A percentile compares a stretch with the other conserved stretches of the same genome.
phyloP scores from a whole-genome alignment of 2,888 invertebrate genomes.

The Glyphotaelius pellucidus region DNA sequence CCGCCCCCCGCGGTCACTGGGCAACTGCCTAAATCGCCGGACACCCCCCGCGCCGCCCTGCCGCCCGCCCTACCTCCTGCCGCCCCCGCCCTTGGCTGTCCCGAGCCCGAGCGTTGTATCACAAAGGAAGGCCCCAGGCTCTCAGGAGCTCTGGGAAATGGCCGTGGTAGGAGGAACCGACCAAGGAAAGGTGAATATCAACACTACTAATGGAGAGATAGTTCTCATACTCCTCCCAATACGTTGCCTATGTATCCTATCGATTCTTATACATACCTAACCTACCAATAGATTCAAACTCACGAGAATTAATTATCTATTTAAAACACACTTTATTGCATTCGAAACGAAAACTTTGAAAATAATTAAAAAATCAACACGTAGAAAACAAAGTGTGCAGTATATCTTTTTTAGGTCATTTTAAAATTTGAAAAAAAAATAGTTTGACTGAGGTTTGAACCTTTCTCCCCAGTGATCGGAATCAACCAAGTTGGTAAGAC shows the following conservation, averaged over 20 bases:
- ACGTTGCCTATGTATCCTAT: not conserved
- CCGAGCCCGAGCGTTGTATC: slow-evolving; percentile 27
- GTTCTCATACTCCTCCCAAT: not conserved
- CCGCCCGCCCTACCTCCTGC: not conserved
- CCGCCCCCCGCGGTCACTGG: slow-evolving; percentile 61
- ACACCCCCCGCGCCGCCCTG: slow-evolving; percentile 39
- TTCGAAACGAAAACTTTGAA: no score
- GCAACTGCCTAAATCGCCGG: slow-evolving; percentile 61
- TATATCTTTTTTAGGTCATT: no score
- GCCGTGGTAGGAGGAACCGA: slow-evolving; percentile 3
- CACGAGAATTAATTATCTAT: not conserved
- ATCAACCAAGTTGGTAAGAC: no score
- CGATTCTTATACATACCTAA: not conserved
- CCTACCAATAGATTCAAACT: not conserved
- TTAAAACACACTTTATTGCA: not conserved
- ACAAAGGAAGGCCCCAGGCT: slow-evolving; percentile 56
- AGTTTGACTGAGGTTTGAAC: no score
- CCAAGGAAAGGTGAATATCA: slow-evolving; percentile 27
- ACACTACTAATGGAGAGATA: slow-evolving; percentile 14
- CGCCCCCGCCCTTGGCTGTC: not conserved
- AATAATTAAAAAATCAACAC: no score
- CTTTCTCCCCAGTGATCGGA: no score
- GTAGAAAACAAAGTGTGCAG: no score
- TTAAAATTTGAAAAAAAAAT: no score
- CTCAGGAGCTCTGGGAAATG: slow-evolving; percentile 32